A percentile compares a stretch with the other conserved stretches of the same genome.
These are phyloP conservation scores for Micromussa lordhowensis DNA, from an alignment of 92 coral and sea anemone genomes.

Conservation along the genomic window DNA sequence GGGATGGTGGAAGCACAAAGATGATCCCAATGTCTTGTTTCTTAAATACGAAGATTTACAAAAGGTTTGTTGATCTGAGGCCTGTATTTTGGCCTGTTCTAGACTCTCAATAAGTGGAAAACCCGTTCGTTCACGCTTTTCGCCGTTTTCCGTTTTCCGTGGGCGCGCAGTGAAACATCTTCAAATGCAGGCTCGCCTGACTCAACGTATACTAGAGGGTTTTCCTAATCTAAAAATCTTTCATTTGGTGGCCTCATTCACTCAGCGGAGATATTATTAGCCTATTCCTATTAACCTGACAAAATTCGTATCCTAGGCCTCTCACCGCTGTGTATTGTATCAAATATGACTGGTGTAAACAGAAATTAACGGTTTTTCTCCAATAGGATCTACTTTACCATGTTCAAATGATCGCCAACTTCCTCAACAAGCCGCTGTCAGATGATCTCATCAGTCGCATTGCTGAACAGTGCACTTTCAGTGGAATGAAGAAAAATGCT, in stretches of 20 bases:
- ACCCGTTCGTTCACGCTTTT: background rate
- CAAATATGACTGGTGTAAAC: too few relatives aligned
- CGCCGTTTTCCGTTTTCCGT: too few relatives aligned
- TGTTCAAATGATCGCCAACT: background rate
- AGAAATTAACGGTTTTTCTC: background rate
- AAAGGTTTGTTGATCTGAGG: background rate
- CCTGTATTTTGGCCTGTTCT: background rate
- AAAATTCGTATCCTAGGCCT: too few relatives aligned
- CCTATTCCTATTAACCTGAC: too few relatives aligned
- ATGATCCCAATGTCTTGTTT: constrained; percentile 14
- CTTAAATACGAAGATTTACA: constrained; percentile 30
- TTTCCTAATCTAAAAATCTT: too few relatives aligned
- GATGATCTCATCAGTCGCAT: background rate
- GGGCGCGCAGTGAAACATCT: too few relatives aligned
- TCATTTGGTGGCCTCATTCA: too few relatives aligned
- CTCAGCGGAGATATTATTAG: too few relatives aligned
- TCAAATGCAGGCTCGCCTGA: too few relatives aligned
- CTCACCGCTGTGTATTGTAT: too few relatives aligned
- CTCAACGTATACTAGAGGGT: too few relatives aligned
- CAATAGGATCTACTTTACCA: background rate
- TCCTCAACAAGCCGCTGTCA: background rate
- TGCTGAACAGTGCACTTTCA: background rate
- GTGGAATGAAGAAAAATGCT: background rate
- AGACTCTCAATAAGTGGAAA: background rate
- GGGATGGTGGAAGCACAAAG: constrained; percentile 17